These are phyloP conservation scores for Alentia gelatinosa DNA, from an alignment of 2,888 invertebrate genomes.

Conservation along the genomic window DNA sequence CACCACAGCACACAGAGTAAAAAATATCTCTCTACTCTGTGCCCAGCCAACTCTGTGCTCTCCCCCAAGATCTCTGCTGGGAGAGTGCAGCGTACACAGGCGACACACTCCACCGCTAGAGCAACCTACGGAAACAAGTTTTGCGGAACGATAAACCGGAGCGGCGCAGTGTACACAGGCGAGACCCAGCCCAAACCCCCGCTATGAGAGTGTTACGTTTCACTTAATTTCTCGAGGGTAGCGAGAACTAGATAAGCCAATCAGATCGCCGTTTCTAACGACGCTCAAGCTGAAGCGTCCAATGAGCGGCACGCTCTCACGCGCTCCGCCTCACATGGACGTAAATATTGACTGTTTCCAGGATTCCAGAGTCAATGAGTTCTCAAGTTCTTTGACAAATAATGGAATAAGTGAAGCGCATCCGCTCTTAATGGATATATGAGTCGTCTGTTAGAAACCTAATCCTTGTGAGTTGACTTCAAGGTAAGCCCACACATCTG, in stretches of 20 bases:
- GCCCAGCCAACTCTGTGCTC: no score
- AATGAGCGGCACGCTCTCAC: neutral
- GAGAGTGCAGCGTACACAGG: no score
- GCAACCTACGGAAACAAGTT: no score
- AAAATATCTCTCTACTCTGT: no score
- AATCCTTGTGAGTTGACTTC: neutral
- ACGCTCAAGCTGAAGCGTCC: constrained; percentile 1
- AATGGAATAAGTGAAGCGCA: neutral
- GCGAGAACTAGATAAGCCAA: neutral
- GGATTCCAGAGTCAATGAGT: neutral
- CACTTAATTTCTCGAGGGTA: neutral
- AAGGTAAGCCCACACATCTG: neutral
- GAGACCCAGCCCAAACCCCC: no score
- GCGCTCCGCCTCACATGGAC: neutral
- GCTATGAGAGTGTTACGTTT: neutral
- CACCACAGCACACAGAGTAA: no score
- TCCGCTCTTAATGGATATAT: neutral
- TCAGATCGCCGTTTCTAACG: constrained; percentile 24
- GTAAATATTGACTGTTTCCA: constrained; percentile 50
- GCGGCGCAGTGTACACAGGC: no score
- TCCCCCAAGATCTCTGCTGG: no score
- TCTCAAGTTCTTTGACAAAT: constrained; percentile 16
- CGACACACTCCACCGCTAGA: no score
- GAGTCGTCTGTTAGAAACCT: neutral
- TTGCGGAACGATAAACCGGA: no score